Conservation (phyloP, 2,888 invertebrate genomes). For the Coecobrya sp. region DNA sequence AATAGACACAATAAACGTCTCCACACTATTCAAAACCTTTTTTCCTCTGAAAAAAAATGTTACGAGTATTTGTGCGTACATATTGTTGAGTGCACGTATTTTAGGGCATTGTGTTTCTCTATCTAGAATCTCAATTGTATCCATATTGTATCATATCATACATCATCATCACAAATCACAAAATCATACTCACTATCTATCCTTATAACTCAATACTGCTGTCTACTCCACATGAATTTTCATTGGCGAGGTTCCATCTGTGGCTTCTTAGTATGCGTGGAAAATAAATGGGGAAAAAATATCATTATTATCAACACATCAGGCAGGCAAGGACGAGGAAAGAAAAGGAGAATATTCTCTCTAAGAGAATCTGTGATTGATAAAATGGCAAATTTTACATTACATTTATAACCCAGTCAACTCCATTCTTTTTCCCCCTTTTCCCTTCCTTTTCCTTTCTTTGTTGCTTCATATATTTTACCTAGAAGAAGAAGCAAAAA, state of each 20-base stretch:
- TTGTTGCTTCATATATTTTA: neutral
- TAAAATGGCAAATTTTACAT: conserved; percentile 60
- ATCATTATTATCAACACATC: conserved; percentile 22
- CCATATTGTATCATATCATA: conserved; percentile 11
- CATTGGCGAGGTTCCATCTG: too few relatives aligned
- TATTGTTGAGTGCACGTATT: neutral
- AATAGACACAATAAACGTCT: neutral
- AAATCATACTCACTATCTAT: neutral
- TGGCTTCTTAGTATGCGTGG: neutral
- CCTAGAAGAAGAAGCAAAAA: neutral
- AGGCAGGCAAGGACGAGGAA: neutral
- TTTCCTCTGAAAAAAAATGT: too few relatives aligned
- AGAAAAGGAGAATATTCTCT: conserved; percentile 3
- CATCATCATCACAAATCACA: conserved; percentile 22
- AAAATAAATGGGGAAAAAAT: neutral
- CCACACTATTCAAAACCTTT: neutral
- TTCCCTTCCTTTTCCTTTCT: neutral
- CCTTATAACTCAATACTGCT: too few relatives aligned
- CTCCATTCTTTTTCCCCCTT: neutral
- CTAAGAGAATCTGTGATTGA: conserved; percentile 48
- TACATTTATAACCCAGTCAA: conserved; percentile 7
- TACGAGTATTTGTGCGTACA: neutral
- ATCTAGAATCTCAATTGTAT: conserved; percentile 3
- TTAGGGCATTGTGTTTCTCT: neutral
- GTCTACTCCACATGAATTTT: too few relatives aligned